Evolutionary conservation across 2,888 invertebrate species (phyloP).

Genomic region (Hirtodrosophila duncani): DNA sequence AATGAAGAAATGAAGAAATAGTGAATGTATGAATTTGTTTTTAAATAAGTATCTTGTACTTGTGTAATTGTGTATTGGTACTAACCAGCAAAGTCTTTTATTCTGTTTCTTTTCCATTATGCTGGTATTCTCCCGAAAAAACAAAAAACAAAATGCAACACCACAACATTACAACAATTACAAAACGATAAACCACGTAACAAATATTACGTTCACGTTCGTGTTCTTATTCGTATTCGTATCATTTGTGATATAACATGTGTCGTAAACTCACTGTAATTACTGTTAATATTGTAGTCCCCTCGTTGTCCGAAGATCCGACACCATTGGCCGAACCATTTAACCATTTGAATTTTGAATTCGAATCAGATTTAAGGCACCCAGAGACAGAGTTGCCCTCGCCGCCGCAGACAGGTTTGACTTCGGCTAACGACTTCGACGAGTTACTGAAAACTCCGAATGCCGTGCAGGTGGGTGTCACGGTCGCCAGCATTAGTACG

Average conservation of each 20-base stretch:
- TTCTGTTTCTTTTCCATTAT: too few species aligned
- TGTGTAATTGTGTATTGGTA: too few species aligned
- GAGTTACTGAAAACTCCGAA: conserved; percentile 72
- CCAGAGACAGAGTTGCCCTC: conserved; percentile 29
- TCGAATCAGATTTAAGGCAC: conserved; percentile 73
- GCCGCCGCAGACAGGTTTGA: conserved; percentile 55
- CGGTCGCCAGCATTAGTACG: too few species aligned
- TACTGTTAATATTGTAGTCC: conserved; percentile 66
- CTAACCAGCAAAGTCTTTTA: too few species aligned
- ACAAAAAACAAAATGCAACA: too few species aligned
- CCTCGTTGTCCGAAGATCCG: conserved; percentile 79
- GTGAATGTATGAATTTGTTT: too few species aligned
- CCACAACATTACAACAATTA: too few species aligned
- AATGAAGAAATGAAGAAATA: too few species aligned
- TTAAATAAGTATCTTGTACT: too few species aligned
- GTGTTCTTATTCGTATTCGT: conserved; percentile 17
- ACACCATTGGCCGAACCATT: conserved; percentile 78
- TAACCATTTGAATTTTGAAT: conserved; percentile 77
- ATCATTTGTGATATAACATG: conserved; percentile 8
- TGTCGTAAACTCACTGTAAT: neutral
- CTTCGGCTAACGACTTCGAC: conserved; percentile 46
- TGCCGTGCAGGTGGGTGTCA: conserved; percentile 38
- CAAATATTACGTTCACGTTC: too few species aligned
- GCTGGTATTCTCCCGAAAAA: too few species aligned
- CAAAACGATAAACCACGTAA: too few species aligned